phyloP scores from a whole-genome alignment of 2,797 vertebrate species.

The Neosilurus mollespiculum region DNA sequence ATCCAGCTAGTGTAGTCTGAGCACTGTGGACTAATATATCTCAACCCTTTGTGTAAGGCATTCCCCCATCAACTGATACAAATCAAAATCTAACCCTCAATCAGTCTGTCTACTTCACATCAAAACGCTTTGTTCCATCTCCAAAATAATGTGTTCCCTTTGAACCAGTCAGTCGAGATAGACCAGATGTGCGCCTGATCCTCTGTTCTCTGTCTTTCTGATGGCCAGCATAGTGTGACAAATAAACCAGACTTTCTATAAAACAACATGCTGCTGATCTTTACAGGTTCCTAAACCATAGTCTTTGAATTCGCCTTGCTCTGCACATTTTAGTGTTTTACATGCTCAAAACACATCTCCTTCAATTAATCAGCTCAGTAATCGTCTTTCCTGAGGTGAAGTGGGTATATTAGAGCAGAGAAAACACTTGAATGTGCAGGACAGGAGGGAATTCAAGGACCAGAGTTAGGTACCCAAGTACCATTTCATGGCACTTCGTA shows the following conservation, averaged over 20 bases:
- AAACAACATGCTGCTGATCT: not conserved
- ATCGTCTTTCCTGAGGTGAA: not conserved
- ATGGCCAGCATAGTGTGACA: not conserved
- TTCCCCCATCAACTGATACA: not conserved
- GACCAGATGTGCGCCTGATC: not conserved
- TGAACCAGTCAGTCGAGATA: not conserved
- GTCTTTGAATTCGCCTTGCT: not conserved
- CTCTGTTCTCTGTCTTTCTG: not conserved
- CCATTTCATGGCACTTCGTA: not conserved
- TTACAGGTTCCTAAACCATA: not conserved
- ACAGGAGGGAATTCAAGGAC: not conserved
- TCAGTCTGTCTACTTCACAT: not conserved
- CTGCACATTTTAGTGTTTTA: not conserved
- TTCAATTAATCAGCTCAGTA: not conserved
- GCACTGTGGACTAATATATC: no score
- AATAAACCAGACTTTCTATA: not conserved
- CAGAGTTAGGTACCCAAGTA: not conserved
- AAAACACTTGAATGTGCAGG: not conserved
- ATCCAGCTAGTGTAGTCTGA: not conserved
- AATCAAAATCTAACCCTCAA: not conserved
- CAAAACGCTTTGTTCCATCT: slow-evolving; percentile 4
- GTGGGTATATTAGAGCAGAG: not conserved
- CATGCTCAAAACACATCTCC: not conserved
- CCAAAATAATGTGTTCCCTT: not conserved
- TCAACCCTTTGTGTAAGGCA: not conserved